Evolutionary conservation across 2,797 vertebrate genomes (phyloP), one percentile per base, ranked within the genome.

Genomic region (Eulemur albifrons): DNA sequence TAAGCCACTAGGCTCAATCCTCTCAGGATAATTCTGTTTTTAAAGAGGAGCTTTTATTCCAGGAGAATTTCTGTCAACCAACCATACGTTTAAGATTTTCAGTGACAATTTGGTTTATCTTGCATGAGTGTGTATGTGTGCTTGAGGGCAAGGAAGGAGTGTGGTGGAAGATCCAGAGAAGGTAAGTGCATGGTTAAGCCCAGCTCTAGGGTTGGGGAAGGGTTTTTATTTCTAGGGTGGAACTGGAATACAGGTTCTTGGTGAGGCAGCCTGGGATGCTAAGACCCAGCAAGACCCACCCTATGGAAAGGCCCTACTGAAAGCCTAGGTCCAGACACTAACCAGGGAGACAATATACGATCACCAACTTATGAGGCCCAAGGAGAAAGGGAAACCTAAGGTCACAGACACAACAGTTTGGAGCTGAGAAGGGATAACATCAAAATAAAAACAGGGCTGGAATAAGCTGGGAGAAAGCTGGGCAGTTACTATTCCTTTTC

Each of bases 1-100:
- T 69, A 63, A 76, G 25, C 50, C 38, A 40, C 27, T 72, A 82
- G 57, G 20, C n/a, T 92, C 72, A 45, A n/a, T 52, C 76, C 11
- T 89, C 65, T 59, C 70, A 48, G 30, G 50, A 76, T 30, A 90
- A 73, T 94, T 94, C 45, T 73, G 52, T 83, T 92, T 95, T 82
- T 84, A n/a, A 84, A 84, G 52, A 94, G 32, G 30, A 88, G 23
- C 23, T 81, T 93, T 92, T 79, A 87, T 32, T 52, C 45, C 40
- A 73, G 54, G 61, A 89, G 75, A 86, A 81, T 87, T 92, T 95
- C 43, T 79, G 7, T 67, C 38, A 79, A 85, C 18, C 38, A 75
- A 43, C 9, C 23, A 63, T 48, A 35, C 6, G 25, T 70, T 14
- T 40, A 54, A 65, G 54, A 54, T 88, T 90, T 85, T 73, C 69